These are phyloP conservation scores for Scaptomyza flava DNA, from an alignment of 2,888 invertebrate species.

Conservation along the genomic window DNA sequence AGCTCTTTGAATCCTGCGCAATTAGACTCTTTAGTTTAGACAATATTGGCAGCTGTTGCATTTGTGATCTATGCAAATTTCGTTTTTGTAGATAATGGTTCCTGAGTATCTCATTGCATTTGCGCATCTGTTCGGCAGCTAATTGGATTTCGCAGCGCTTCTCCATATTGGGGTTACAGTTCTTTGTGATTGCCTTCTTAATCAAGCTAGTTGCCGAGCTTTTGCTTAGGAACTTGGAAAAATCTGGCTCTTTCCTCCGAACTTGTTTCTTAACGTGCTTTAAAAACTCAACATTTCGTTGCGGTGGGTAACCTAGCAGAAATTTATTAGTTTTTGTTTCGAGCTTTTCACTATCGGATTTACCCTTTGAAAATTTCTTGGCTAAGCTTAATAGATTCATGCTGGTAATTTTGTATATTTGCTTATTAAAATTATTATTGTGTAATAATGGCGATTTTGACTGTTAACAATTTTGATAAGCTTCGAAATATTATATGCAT, in stretches of 20 bases:
- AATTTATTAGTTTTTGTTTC: not conserved
- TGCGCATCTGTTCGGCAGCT: slow-evolving; percentile 17
- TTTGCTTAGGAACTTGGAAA: slow-evolving; percentile 12
- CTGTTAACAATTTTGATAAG: no score
- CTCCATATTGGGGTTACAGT: not conserved
- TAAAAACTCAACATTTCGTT: not conserved
- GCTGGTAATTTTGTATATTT: slow-evolving; percentile 19
- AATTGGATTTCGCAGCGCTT: slow-evolving; percentile 8
- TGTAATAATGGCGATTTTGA: no score
- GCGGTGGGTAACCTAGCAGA: not conserved
- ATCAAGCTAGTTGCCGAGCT: slow-evolving; percentile 14
- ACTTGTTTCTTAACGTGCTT: not conserved
- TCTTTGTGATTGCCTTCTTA: not conserved
- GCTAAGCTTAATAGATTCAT: slow-evolving; percentile 11
- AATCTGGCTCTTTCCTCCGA: not conserved
- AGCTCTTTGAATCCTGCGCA: not conserved
- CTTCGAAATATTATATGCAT: not conserved
- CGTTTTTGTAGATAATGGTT: slow-evolving; percentile 30
- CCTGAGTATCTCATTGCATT: slow-evolving; percentile 29
- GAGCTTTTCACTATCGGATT: not conserved
- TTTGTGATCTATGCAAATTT: not conserved
- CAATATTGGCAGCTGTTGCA: not conserved
- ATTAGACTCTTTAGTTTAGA: not conserved
- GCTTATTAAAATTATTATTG: not conserved
- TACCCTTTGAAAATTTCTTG: slow-evolving; percentile 13